These are phyloP conservation scores for Drosophila varians DNA, from an alignment of 1,140 invertebrate species.

Conservation along the genomic window DNA sequence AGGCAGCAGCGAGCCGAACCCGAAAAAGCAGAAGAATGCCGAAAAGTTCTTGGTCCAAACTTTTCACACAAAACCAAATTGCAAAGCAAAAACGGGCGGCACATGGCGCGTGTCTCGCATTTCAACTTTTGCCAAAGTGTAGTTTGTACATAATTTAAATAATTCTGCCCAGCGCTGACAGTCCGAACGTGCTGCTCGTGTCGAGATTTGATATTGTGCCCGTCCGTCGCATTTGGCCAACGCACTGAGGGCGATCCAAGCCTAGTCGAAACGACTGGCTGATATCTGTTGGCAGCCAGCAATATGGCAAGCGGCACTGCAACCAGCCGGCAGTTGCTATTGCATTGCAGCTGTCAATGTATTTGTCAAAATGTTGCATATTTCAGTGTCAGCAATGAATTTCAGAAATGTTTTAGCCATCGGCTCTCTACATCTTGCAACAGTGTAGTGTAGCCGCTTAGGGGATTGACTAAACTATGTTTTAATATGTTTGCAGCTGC, in stretches of 20 bases:
- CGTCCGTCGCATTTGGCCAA: conserved; percentile 2
- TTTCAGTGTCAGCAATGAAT: conserved; percentile 67
- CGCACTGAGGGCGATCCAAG: conserved; percentile 4
- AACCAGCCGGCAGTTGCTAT: neutral
- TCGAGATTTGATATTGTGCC: conserved; percentile 54
- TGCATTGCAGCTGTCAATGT: conserved; percentile 72
- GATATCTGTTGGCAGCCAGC: conserved; percentile 18
- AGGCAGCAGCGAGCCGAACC: neutral
- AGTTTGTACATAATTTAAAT: conserved; percentile 78
- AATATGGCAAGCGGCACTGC: conserved; percentile 2
- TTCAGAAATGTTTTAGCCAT: conserved; percentile 29
- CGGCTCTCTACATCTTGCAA: neutral
- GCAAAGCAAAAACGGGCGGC: conserved; percentile 22
- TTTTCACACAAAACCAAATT: conserved; percentile 42
- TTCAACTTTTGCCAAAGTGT: conserved; percentile 61
- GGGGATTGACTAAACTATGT: neutral
- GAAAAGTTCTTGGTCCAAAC: conserved; percentile 53
- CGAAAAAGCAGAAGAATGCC: conserved; percentile 11
- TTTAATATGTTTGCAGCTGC: neutral
- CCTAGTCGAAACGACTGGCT: conserved; percentile 8
- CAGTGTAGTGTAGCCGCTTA: neutral
- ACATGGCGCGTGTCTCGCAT: conserved; percentile 73
- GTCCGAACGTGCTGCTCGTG: conserved; percentile 59
- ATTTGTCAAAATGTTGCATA: conserved; percentile 78
- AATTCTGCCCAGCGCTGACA: conserved; percentile 66